phyloP scores from a whole-genome alignment of 2,113 vertebrate genomes.

The Neodontobutis hainanensis region DNA sequence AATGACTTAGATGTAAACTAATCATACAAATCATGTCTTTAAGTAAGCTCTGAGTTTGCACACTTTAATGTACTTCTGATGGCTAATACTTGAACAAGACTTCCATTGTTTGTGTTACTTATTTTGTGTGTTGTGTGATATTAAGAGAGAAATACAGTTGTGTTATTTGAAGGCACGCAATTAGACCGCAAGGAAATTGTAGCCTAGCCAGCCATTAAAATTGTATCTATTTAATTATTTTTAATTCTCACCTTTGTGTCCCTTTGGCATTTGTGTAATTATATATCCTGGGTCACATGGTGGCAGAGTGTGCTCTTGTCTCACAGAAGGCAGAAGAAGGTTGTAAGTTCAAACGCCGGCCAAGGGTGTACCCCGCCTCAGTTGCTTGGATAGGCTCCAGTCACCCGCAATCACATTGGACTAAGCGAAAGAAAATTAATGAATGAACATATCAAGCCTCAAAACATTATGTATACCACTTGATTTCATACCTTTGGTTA shows the following conservation, averaged over 20 bases:
- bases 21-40: slow-evolving; percentile 17
- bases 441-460: too few species aligned
- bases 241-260: background rate
- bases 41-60: slow-evolving; percentile 15
- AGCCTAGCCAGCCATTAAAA: background rate
- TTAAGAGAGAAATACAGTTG: background rate
- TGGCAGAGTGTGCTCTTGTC: too few species aligned
- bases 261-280: too few species aligned
- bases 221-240: slow-evolving; percentile 1
- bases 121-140: slow-evolving; percentile 1
- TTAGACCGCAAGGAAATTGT: background rate
- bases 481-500: background rate
- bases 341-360: too few species aligned
- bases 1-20: slow-evolving; percentile 17
- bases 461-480: too few species aligned
- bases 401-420: too few species aligned
- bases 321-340: too few species aligned
- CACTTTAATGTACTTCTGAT: slow-evolving; percentile 52
- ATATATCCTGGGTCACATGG: too few species aligned
- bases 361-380: too few species aligned
- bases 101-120: slow-evolving; percentile 6
- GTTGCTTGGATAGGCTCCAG: too few species aligned
- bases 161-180: background rate
- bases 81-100: slow-evolving; percentile 52
- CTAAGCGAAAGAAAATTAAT: too few species aligned